These are phyloP conservation scores for Apeira syringaria DNA, from an alignment of 2,888 invertebrate species.

Conservation along the genomic window DNA sequence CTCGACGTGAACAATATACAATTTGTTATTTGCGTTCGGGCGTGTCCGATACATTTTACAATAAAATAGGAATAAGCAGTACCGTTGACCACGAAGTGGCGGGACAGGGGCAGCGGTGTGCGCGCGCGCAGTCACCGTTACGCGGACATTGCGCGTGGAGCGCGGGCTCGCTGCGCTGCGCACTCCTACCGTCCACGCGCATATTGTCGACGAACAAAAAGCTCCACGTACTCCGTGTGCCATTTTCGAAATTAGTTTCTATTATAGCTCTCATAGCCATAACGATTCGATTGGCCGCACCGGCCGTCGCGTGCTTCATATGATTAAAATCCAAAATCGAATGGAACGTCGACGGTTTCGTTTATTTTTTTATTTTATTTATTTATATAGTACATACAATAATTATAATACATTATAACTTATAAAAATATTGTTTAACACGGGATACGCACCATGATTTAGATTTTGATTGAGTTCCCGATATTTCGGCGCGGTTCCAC, in stretches of 20 bases:
- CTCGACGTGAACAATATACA: slow-evolving; percentile 55
- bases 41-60: slow-evolving; percentile 54
- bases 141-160: slow-evolving; percentile 58
- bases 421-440: no score
- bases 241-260: slow-evolving; percentile 31
- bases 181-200: slow-evolving; percentile 47
- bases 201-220: slow-evolving; percentile 45
- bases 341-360: no score
- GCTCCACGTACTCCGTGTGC: slow-evolving; percentile 25
- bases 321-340: slow-evolving; percentile 21
- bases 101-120: slow-evolving; percentile 32
- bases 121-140: slow-evolving; percentile 61
- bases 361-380: slow-evolving; percentile 18
- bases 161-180: slow-evolving; percentile 62
- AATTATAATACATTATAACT: no score
- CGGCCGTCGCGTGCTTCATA: slow-evolving; percentile 14
- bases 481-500: no score
- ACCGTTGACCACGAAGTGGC: slow-evolving; percentile 62
- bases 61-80: slow-evolving; percentile 62
- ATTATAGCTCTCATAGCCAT: slow-evolving; percentile 25
- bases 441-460: no score
- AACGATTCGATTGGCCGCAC: slow-evolving; percentile 21
- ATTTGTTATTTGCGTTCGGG: slow-evolving; percentile 53
- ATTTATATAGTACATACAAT: no score
- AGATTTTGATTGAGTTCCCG: no score